These are phyloP conservation scores for Anas bahamensis DNA, from an alignment of 2,797 vertebrate species.

Conservation along the genomic window DNA sequence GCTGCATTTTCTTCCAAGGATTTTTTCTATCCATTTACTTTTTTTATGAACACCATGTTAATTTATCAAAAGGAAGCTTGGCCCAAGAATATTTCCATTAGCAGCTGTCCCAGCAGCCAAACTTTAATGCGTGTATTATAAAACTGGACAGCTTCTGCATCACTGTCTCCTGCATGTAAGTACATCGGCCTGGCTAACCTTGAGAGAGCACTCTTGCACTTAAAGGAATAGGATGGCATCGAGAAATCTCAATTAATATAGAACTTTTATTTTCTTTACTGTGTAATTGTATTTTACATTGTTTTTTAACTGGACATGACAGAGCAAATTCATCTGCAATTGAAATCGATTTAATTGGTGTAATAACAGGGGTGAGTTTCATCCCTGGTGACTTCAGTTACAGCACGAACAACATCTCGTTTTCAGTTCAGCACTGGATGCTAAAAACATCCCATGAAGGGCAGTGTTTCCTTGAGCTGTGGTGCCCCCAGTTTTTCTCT, in stretches of 20 bases:
- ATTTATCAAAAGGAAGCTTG: background rate
- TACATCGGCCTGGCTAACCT: background rate
- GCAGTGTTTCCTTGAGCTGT: background rate
- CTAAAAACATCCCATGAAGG: background rate
- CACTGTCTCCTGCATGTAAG: background rate
- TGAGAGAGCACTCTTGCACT: background rate
- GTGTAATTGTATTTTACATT: background rate
- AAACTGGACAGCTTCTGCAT: constrained; percentile 13
- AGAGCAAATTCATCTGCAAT: background rate
- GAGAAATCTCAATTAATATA: background rate
- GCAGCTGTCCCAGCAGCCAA: constrained; percentile 17
- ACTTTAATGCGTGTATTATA: constrained; percentile 18
- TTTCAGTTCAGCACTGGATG: background rate
- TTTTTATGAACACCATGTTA: background rate
- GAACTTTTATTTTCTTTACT: background rate
- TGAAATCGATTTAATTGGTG: background rate
- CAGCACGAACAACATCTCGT: background rate
- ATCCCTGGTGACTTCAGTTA: background rate
- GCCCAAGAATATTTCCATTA: constrained; percentile 48
- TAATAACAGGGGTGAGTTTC: background rate
- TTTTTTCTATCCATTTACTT: constrained; percentile 5
- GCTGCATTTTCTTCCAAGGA: background rate
- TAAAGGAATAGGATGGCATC: background rate
- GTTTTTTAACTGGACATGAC: background rate
- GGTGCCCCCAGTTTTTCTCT: background rate